phyloP scores from a whole-genome alignment of 1,140 invertebrate genomes.

The Stegodyphus mimosarum region DNA sequence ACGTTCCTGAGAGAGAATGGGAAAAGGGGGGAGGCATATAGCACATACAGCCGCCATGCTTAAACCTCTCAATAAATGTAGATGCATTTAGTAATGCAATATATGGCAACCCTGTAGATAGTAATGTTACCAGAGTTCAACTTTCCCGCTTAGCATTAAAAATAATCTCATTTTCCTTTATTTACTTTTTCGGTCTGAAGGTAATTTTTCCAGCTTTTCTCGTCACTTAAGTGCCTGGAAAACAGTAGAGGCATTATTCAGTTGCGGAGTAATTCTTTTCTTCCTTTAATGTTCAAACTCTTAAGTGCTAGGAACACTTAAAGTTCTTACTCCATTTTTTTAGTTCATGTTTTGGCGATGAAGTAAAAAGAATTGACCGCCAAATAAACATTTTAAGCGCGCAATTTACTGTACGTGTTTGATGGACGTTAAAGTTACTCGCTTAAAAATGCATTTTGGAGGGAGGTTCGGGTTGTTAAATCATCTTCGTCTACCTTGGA shows the following conservation, averaged over 20 bases:
- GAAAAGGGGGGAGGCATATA: background rate
- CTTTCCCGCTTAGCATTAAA: slow-evolving; percentile 54
- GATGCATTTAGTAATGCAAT: background rate
- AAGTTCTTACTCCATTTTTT: slow-evolving; percentile 20
- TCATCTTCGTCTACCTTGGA: no score
- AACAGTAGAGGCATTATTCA: slow-evolving; percentile 42
- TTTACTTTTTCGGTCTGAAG: slow-evolving; percentile 35
- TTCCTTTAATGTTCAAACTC: slow-evolving; percentile 49
- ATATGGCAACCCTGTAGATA: slow-evolving; percentile 7
- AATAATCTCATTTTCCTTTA: slow-evolving; percentile 48
- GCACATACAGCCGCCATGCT: background rate
- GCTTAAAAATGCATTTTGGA: slow-evolving; percentile 2
- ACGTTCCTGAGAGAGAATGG: background rate
- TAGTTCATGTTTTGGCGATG: slow-evolving; percentile 44
- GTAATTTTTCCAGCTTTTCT: slow-evolving; percentile 54
- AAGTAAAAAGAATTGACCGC: slow-evolving; percentile 36
- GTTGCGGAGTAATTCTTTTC: slow-evolving; percentile 38
- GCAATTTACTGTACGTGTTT: slow-evolving; percentile 40
- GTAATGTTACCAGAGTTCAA: slow-evolving; percentile 17
- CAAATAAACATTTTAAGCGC: slow-evolving; percentile 46
- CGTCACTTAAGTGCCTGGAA: slow-evolving; percentile 43
- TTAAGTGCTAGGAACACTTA: slow-evolving; percentile 59
- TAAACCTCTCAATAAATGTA: slow-evolving; percentile 9
- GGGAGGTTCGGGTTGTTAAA: background rate
- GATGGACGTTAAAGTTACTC: background rate